Evolutionary conservation across 2,888 invertebrate species (phyloP).

Genomic region (Andrena minutula): DNA sequence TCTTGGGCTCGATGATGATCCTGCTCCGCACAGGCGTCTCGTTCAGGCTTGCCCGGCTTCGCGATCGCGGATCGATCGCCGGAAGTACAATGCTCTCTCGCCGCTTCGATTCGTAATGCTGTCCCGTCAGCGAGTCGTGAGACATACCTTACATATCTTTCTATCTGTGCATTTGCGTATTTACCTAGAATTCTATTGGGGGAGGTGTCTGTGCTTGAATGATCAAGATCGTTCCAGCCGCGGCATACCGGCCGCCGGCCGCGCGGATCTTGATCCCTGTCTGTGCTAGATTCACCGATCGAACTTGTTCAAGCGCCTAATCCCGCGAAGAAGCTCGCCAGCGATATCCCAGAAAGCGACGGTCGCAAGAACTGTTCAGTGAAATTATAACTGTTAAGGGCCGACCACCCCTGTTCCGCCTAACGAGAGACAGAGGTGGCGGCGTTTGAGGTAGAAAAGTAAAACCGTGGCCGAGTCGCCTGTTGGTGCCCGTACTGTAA

Average conservation of each 20-base stretch:
- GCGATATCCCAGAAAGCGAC: slow-evolving; percentile 4
- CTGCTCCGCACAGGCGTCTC: slow-evolving; percentile 50
- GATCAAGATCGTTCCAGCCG: slow-evolving; percentile 21
- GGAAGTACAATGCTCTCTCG: slow-evolving; percentile 69
- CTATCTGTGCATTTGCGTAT: slow-evolving; percentile 7
- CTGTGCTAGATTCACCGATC: not conserved
- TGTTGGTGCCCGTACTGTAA: slow-evolving; percentile 54
- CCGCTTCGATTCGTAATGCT: slow-evolving; percentile 71
- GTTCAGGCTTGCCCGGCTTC: slow-evolving; percentile 43
- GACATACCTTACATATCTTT: slow-evolving; percentile 33
- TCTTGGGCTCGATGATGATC: slow-evolving; percentile 66
- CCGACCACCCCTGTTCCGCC: not conserved
- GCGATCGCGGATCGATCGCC: slow-evolving; percentile 61
- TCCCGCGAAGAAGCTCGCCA: slow-evolving; percentile 16
- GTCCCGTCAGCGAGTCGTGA: slow-evolving; percentile 54
- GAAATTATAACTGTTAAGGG: slow-evolving; percentile 9
- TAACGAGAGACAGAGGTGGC: not conserved
- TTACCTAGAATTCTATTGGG: slow-evolving; percentile 31
- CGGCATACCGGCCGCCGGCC: not conserved
- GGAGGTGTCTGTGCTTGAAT: slow-evolving; percentile 7
- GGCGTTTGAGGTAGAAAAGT: slow-evolving; percentile 40
- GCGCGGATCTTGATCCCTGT: not conserved
- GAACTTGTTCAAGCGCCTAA: slow-evolving; percentile 3
- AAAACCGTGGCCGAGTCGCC: slow-evolving; percentile 58
- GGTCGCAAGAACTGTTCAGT: not conserved